Base-by-base conservation (phyloP, 2,888 invertebrate species). In the Drosophila maculinotata region DNA sequence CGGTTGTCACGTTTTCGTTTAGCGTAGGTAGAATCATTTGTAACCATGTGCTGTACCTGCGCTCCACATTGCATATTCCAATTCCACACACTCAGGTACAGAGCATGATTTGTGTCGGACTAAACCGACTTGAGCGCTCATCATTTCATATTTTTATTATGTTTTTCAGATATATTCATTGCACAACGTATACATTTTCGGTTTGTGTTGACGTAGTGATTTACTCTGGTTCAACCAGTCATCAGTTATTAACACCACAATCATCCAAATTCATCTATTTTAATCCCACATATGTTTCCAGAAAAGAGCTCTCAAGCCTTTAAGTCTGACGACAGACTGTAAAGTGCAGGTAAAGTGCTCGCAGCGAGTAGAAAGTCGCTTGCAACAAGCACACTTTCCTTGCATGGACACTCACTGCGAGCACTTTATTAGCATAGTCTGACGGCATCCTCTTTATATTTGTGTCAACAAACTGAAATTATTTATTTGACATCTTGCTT, bases 31-130 rank as follows among this genome's bases (percentile, higher is more conserved):
- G 49, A 23, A 4, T 31, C 25, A 30, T 36, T 30, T 47, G 26
- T 62, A 15, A 20, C 1, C 33, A 33, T 60, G 45, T 30, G 30
- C 36, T 38, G 14, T 59, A 60, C 62, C 62, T 45, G 58, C 3
- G 9, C 4, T n/a, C 9, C 10, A 1, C 7, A 9, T 3, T 25
- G 3, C n/a, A 14, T 12, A 3, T 30, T 44, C 4, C 17, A 17
- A 17, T 25, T 12, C 15, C 12, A 30, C 10, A 8, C 14, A 8
- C 5, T 1, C 57, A 42, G 28, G 62, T 58, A 59, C 60, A 42
- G 42, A 60, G 14, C 58, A 60, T 15, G 4, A 10, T 26, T 38
- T 10, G 4, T n/a, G 36, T 59, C 59, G 59, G 62, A 26, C 20
- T 9, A 14, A 5, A 45, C 20, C 59, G 59, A 59, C 47, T 60